Evolutionary conservation across 2,888 invertebrate species (phyloP).

Genomic region (Lasioglossum calceatum): DNA sequence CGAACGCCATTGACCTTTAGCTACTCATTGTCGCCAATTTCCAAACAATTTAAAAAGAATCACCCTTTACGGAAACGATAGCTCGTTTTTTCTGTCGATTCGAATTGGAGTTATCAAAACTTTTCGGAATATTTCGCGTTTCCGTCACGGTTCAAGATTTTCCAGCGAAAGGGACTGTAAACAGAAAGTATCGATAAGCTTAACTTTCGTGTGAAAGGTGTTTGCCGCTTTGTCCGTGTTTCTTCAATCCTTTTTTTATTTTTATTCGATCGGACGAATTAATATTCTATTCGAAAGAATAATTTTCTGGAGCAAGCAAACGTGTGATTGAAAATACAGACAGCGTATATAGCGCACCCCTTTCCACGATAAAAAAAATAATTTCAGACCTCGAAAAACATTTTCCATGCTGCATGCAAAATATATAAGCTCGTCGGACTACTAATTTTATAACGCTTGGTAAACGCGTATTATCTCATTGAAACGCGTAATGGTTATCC

Average conservation of each 20-base stretch:
- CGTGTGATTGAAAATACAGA: not conserved
- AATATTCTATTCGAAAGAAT: not conserved
- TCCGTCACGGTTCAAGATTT: not conserved
- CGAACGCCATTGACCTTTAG: slow-evolving; percentile 73
- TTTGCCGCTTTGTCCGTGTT: not conserved
- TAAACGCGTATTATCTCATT: slow-evolving; percentile 19
- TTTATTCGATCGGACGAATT: not conserved
- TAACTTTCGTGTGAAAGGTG: not conserved
- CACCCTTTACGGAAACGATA: not conserved
- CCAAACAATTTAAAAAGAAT: slow-evolving; percentile 18
- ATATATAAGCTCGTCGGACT: not conserved
- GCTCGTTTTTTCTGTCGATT: not conserved
- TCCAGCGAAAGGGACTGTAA: slow-evolving; percentile 14
- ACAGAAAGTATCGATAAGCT: slow-evolving; percentile 21
- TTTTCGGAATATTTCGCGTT: not conserved
- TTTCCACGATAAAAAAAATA: not conserved
- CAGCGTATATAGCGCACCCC: not conserved
- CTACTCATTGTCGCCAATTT: slow-evolving; percentile 46
- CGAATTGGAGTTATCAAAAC: not conserved
- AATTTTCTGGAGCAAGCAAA: not conserved
- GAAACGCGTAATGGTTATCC: not conserved
- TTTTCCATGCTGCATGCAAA: not conserved
- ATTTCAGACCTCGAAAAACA: not conserved
- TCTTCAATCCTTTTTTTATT: not conserved
- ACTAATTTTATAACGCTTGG: not conserved